Evolutionary conservation across 2,888 invertebrate genomes (phyloP).

Genomic region (Pheosia tremula): DNA sequence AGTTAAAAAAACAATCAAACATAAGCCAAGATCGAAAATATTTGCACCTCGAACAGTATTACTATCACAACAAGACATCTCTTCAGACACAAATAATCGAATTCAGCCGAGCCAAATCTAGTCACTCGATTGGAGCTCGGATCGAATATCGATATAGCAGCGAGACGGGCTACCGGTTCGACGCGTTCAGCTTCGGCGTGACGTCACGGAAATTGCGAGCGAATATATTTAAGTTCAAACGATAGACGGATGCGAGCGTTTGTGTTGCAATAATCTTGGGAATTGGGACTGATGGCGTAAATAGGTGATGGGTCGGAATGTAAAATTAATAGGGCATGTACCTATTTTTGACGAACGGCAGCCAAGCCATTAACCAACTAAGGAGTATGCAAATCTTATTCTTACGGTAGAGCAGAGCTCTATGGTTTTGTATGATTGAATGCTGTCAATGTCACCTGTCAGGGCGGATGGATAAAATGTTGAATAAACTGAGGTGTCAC

Average conservation of each 20-base stretch:
- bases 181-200: slow-evolving; percentile 36
- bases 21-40: no score
- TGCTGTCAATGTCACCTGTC: no score
- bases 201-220: slow-evolving; percentile 49
- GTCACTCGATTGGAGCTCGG: slow-evolving; percentile 30
- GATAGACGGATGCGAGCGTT: slow-evolving; percentile 6
- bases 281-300: background rate
- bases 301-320: background rate
- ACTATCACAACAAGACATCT: slow-evolving; percentile 1
- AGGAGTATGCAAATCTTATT: no score
- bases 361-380: no score
- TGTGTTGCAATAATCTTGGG: slow-evolving; percentile 3
- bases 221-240: slow-evolving; percentile 46
- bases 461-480: no score
- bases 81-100: background rate
- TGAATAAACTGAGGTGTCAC: no score
- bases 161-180: slow-evolving; percentile 22
- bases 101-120: slow-evolving; percentile 22
- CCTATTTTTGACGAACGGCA: no score
- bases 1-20: no score
- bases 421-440: no score
- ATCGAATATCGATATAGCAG: slow-evolving; percentile 33
- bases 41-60: background rate
- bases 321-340: background rate
- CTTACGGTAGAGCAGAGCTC: no score